These are phyloP conservation scores for Sympetrum striolatum DNA, from an alignment of 2,888 invertebrate species.

Conservation along the genomic window DNA sequence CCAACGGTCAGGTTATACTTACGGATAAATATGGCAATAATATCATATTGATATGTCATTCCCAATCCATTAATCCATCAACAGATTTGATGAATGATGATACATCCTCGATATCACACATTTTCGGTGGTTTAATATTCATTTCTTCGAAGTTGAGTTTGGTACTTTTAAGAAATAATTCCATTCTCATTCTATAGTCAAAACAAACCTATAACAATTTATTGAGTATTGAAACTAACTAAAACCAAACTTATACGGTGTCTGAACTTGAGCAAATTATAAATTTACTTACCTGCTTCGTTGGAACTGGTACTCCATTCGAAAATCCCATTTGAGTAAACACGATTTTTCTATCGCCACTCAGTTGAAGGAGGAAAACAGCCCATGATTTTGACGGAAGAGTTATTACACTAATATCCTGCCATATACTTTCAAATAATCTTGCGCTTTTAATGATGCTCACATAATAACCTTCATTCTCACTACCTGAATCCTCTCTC, in stretches of 20 bases:
- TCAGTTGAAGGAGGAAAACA: neutral
- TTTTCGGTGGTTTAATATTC: constrained; percentile 5
- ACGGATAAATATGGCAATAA: neutral
- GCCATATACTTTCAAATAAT: neutral
- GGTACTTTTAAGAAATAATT: neutral
- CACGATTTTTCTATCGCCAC: neutral
- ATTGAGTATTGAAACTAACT: neutral
- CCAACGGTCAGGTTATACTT: too few relatives aligned
- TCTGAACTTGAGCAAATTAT: neutral
- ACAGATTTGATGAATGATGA: constrained; percentile 11
- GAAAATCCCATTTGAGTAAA: constrained; percentile 12
- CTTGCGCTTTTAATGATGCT: neutral
- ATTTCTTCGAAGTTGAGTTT: constrained; percentile 14
- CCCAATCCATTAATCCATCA: constrained; percentile 26
- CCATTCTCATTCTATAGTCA: neutral
- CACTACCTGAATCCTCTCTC: neutral
- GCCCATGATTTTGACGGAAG: constrained; percentile 26
- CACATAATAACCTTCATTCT: neutral
- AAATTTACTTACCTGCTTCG: neutral
- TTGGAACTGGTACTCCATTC: neutral
- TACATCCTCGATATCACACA: neutral
- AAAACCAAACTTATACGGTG: neutral
- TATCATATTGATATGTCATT: neutral
- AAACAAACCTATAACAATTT: neutral
- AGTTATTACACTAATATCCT: neutral